Evolutionary conservation across 2,797 vertebrate species (phyloP).

Genomic region (Heterohyrax brucei): DNA sequence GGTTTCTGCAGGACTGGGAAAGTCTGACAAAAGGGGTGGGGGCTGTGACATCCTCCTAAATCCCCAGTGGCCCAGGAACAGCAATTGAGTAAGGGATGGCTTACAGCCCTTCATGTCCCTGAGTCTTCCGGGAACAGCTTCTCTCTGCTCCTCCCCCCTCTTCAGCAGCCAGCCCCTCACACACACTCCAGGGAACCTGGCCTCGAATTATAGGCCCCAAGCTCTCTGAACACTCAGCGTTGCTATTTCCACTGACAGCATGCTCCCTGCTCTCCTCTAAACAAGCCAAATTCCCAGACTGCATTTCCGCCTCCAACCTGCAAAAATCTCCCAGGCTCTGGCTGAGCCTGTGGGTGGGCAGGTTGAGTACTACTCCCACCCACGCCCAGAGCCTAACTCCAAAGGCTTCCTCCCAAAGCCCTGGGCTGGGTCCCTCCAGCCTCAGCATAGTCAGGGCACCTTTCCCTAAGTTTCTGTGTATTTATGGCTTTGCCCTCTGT

Average conservation of each 20-base stretch:
- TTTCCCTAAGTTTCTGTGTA: neutral
- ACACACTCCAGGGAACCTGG: neutral
- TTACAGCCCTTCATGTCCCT: fast-evolving
- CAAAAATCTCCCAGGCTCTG: too few species aligned
- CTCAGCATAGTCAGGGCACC: neutral
- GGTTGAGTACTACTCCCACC: neutral
- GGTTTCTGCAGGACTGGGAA: neutral
- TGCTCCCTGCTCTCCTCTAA: neutral
- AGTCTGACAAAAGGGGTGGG: neutral
- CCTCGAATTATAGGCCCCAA: neutral
- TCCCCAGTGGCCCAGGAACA: neutral
- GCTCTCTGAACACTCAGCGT: neutral
- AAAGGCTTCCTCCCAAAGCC: fast-evolving
- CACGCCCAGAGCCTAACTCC: neutral
- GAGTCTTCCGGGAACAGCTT: neutral
- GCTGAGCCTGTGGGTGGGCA: fast-evolving
- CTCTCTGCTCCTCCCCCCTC: fast-evolving
- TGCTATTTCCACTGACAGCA: neutral
- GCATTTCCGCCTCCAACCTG: neutral
- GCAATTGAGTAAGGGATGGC: fast-evolving
- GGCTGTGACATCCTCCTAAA: neutral
- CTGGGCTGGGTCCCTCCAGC: neutral
- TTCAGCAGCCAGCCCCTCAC: neutral
- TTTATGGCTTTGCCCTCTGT: constrained; percentile 12
- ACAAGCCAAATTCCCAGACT: neutral